Evolutionary conservation across 2,888 invertebrate species (phyloP), one percentile per base, ranked within the genome.

Genomic region (Elegia similella): DNA sequence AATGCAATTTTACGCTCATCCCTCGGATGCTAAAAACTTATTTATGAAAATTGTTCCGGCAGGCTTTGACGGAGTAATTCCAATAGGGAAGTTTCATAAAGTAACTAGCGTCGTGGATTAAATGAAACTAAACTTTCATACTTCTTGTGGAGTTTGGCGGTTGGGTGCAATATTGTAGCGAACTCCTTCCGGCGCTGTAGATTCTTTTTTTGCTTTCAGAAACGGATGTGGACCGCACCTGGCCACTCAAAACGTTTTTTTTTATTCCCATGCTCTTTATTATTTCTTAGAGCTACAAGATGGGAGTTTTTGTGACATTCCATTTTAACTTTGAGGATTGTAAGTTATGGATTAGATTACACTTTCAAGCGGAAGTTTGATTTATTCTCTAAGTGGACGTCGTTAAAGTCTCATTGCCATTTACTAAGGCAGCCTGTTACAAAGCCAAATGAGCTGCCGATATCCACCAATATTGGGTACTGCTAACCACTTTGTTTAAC

Each of bases 171-270:
- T 73, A 70, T 70, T 69, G 70, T 69, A 69, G 65, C 68, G 62
- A 69, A 70, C 70, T 70, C 62, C 65, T 68, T 65, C 73, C 73
- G 70, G 67, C 68, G 69, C 72, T 75, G 72, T 74, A 70, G 64
- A 23, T 47, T 38, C 64, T 65, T 75, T 81, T 80, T 85, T 82
- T 84, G 75, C 68, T 72, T 70, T 63, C 56, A 64, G 70, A 68
- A 72, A 69, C 86, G 88, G 88, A 88, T 87, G 82, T 80, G 69
- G 72, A 74, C 71, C 75, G 86, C 90, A 90, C 90, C 89, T 89
- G 90, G 90, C 78, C 69, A 70, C 69, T 72, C 23, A 67, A 67
- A 58, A n/a, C n/a, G n/a, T n/a, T 57, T 67, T 76, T 78, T 78
- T 78, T 73, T 66, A 64, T 64, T 63, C 58, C 57, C 64, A 59